phyloP scores from a whole-genome alignment of 2,113 vertebrate species.

The Protomyctophum bolini region DNA sequence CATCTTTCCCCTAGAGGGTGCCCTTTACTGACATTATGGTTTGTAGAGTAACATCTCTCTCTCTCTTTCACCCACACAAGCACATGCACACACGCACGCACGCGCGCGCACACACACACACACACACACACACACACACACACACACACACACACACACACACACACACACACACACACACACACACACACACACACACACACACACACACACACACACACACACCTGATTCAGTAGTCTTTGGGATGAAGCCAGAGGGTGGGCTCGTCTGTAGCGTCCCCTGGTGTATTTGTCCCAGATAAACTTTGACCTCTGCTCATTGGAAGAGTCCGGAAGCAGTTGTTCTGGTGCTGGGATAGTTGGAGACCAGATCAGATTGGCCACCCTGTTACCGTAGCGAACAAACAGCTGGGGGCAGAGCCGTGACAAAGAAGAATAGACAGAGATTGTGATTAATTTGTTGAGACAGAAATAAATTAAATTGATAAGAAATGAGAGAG shows the following conservation, averaged over 20 bases:
- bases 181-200: neutral
- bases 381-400: conserved; percentile 70
- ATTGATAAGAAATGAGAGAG: too few relatives aligned
- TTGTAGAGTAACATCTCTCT: too few relatives aligned
- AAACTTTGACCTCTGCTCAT: conserved; percentile 68
- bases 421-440: neutral
- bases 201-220: conserved; percentile 1
- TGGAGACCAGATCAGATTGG: conserved; percentile 78
- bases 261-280: conserved; percentile 74
- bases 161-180: conserved; percentile 44
- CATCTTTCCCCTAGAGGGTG: neutral
- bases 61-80: neutral
- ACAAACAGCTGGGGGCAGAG: conserved; percentile 71
- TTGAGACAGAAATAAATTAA: neutral
- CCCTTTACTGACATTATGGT: too few relatives aligned
- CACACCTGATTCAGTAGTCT: conserved; percentile 74
- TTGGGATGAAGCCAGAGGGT: conserved; percentile 63
- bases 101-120: neutral
- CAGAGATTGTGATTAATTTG: neutral
- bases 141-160: neutral
- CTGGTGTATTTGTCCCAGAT: conserved; percentile 75
- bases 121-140: neutral
- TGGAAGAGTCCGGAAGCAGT: conserved; percentile 59
- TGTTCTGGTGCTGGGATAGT: conserved; percentile 66
- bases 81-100: too few relatives aligned